Conservation (phyloP, 1,140 invertebrate genomes). For the Gerris buenoi region DNA sequence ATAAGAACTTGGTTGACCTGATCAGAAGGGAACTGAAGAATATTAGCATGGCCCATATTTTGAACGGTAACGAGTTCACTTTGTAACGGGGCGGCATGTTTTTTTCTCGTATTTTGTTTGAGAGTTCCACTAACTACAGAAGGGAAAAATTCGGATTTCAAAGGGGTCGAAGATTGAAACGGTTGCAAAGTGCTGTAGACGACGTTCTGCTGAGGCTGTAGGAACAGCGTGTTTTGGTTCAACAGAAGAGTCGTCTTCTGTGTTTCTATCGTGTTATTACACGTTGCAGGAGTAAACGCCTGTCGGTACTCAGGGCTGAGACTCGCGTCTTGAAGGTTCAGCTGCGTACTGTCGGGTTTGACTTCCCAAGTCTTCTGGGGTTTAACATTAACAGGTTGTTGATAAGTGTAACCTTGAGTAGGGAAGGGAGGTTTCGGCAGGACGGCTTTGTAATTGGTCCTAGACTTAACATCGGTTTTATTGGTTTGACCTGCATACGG, state of each 20-base stretch:
- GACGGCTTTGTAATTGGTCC: background rate
- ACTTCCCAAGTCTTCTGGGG: background rate
- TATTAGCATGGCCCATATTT: slow-evolving; percentile 15
- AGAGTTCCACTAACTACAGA: background rate
- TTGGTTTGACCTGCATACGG: slow-evolving; percentile 10
- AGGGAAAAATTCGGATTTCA: background rate
- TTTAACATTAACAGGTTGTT: background rate
- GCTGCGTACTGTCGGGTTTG: background rate
- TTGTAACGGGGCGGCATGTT: slow-evolving; percentile 5
- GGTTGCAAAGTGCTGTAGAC: slow-evolving; percentile 14
- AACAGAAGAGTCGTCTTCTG: slow-evolving; percentile 2
- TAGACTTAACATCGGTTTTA: slow-evolving; percentile 3
- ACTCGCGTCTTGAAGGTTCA: background rate
- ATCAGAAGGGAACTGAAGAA: slow-evolving; percentile 20
- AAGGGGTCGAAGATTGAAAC: background rate
- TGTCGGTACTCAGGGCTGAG: background rate
- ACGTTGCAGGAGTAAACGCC: background rate
- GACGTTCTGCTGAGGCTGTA: slow-evolving; percentile 13
- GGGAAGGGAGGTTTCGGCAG: background rate
- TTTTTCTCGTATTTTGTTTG: slow-evolving; percentile 9
- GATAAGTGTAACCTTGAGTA: slow-evolving; percentile 1
- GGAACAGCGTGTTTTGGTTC: slow-evolving; percentile 9
- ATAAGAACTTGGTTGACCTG: slow-evolving; percentile 23
- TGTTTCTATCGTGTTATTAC: background rate
- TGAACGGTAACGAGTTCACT: slow-evolving; percentile 18